Base-by-base conservation (phyloP, 2,888 invertebrate genomes). In the Agrilus cyanescens region DNA sequence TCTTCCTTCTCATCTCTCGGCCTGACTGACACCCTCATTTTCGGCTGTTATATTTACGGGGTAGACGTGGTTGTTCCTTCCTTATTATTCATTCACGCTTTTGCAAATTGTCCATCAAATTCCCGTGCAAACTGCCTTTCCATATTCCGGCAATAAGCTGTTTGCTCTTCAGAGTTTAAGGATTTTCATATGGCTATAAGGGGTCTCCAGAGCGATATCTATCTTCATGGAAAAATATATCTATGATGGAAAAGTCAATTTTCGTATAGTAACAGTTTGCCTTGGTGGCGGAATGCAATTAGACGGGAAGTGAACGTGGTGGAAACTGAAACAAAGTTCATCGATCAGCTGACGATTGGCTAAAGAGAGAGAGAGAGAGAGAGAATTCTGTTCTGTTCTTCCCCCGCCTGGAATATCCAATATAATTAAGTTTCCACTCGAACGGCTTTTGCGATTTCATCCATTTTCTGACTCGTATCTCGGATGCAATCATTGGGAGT, bases 351-450 rank as follows among this genome's bases (percentile, higher is more conserved):
- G 10, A 8, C 8, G 2, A 25, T 25, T 10, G 20, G 25, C 25
- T 3, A 25, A 4, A 2, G 4, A 10, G 25, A 8, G 10, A 25
- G 25, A 25, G 10, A 25, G 25, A 25, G 25, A 51, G 51, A 46
- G 51, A 53, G 52, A 57, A 57, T 60, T 59, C 59, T 59, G 60
- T 61, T 60, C 61, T 61, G 61, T 61, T 59, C 58, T 59, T 56
- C 56, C 58, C 56, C 57, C 54, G 51, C 51, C 57, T 54, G 57
- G 60, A 62, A 60, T 61, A 61, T 62, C 61, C 61, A 58, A 62
- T 59, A 62, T 62, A 63, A 62, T 63, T 62, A 62, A 62, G 60
- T 62, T 62, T 62, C 60, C 62, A 57, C 57, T 49, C 58, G 61
- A 59, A 55, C 58, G 57, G 57, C 55, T 60, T 59, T 57, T 56